A percentile compares a stretch with the other conserved stretches of the same genome.
Conservation (phyloP, 2,888 invertebrate genomes). For the Petrophora chlorosata region DNA sequence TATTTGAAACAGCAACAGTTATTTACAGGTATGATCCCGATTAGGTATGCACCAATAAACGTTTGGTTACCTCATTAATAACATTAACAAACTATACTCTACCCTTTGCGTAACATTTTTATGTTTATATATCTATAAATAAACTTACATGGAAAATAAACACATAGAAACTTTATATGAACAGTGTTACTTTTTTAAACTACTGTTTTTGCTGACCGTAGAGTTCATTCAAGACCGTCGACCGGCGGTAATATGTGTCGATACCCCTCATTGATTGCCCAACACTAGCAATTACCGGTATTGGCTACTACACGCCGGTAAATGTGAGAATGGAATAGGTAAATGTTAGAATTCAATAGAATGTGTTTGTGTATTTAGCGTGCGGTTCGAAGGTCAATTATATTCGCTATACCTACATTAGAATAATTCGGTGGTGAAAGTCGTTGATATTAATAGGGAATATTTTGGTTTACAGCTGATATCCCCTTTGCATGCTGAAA, state of each 20-base stretch:
- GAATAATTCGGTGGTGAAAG: neutral
- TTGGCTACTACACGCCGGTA: slow-evolving; percentile 20
- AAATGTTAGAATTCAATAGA: neutral
- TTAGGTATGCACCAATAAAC: too few relatives aligned
- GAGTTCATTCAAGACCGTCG: slow-evolving; percentile 44
- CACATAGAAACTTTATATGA: too few relatives aligned
- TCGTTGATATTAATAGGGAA: neutral
- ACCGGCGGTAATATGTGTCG: slow-evolving; percentile 55
- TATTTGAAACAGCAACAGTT: too few relatives aligned
- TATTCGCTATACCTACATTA: too few relatives aligned
- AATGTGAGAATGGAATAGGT: slow-evolving; percentile 5
- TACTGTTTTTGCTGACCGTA: slow-evolving; percentile 27
- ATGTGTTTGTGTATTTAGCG: neutral
- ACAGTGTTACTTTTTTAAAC: neutral
- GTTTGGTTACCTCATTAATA: too few relatives aligned
- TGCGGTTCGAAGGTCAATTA: neutral
- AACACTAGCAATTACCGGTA: slow-evolving; percentile 42
- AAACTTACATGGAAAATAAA: too few relatives aligned
- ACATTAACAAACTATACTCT: too few relatives aligned
- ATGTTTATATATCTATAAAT: too few relatives aligned
- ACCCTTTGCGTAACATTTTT: too few relatives aligned
- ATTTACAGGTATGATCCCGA: too few relatives aligned
- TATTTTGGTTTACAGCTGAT: too few relatives aligned
- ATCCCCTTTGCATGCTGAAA: too few relatives aligned
- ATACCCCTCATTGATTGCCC: slow-evolving; percentile 50